phyloP scores from a whole-genome alignment of 2,113 vertebrate species.

The Ovis canadensis region DNA sequence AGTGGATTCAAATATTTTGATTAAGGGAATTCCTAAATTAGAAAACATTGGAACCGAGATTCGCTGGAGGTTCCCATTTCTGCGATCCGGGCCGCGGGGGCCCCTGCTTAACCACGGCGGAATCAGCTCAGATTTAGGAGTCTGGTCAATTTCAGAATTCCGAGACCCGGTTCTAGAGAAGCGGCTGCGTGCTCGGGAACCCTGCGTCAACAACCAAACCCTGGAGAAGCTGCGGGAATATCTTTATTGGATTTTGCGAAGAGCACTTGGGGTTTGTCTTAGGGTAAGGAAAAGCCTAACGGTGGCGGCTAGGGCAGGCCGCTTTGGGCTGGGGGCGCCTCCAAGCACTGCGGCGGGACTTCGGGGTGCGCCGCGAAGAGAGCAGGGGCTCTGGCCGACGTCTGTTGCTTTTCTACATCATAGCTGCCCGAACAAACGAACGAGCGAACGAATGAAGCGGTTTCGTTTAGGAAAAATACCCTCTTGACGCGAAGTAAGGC shows the following conservation, averaged over 20 bases:
- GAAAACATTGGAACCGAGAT: not conserved
- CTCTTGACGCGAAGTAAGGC: slow-evolving; percentile 64
- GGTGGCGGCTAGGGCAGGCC: not conserved
- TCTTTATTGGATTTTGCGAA: slow-evolving; percentile 26
- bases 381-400: not conserved
- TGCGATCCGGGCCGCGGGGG: rapidly evolving
- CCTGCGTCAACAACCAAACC: not conserved
- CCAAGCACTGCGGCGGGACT: not conserved
- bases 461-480: slow-evolving; percentile 68
- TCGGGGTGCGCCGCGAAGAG: not conserved
- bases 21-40: not conserved
- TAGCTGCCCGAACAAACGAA: slow-evolving; percentile 13
- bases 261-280: slow-evolving; percentile 15
- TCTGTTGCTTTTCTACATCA: not conserved
- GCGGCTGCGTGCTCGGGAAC: not conserved
- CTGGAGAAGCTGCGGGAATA: not conserved
- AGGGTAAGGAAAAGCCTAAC: not conserved
- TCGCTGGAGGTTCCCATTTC: not conserved
- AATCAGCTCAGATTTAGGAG: not conserved
- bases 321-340: not conserved
- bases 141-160: not conserved
- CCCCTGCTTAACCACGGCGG: not conserved
- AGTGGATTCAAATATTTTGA: slow-evolving; percentile 1
- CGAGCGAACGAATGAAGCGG: slow-evolving; percentile 42
- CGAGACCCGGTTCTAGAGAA: slow-evolving; percentile 55